Evolutionary conservation across 2,113 vertebrate genomes (phyloP).

Genomic region (Tricholaema leucomelas): DNA sequence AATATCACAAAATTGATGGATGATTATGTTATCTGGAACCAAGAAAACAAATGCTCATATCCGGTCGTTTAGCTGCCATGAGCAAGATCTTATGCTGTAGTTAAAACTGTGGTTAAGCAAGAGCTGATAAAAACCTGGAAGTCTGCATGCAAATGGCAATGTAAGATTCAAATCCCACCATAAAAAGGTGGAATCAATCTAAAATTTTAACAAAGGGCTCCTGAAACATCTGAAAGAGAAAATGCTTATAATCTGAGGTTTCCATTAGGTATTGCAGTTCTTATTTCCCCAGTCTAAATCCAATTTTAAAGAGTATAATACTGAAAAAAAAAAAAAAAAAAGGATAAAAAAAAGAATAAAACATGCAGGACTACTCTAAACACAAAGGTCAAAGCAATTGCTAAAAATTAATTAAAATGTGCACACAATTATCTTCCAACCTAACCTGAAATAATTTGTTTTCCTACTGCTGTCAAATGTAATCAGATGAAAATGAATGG

Average conservation of each 20-base stretch:
- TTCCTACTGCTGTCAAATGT: neutral
- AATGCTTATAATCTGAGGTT: neutral
- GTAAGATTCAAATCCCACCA: neutral
- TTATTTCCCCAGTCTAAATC: neutral
- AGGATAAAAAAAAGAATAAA: neutral
- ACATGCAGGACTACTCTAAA: neutral
- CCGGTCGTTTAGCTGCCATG: rapidly evolving
- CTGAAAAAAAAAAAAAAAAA: neutral
- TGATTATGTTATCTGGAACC: neutral
- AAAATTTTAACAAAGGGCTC: neutral
- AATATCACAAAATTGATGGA: neutral
- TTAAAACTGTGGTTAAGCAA: neutral
- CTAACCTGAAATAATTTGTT: neutral
- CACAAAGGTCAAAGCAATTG: neutral
- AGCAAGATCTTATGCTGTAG: neutral
- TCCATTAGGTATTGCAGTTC: neutral
- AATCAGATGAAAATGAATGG: neutral
- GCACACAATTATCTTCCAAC: neutral
- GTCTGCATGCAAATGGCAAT: neutral
- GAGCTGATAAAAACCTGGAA: neutral
- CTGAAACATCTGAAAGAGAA: neutral
- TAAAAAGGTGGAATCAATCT: neutral
- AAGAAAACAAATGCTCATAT: neutral
- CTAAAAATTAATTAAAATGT: neutral
- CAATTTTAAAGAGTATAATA: neutral